Conservation (phyloP, 2,113 vertebrate genomes). For the Myotis davidii region DNA sequence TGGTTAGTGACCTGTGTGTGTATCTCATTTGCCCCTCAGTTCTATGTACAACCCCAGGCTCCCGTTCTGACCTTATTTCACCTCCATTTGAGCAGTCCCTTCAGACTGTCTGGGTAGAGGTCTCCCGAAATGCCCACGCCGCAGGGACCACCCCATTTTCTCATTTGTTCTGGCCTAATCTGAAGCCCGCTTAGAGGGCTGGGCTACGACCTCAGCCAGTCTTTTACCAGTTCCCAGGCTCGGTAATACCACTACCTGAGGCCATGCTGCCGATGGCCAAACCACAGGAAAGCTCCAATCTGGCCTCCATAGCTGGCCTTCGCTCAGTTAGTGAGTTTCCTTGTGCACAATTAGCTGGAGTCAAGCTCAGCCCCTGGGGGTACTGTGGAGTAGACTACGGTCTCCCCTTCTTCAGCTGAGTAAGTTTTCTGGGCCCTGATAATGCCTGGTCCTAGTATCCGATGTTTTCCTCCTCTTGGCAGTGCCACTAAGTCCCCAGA, state of each 20-base stretch:
- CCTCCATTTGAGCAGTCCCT: neutral
- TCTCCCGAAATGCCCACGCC: neutral
- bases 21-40: neutral
- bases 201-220: neutral
- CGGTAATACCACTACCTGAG: neutral
- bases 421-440: neutral
- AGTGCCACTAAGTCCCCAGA: neutral
- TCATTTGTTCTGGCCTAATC: neutral
- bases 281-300: neutral
- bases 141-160: neutral
- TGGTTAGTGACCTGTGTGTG: neutral
- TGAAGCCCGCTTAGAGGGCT: neutral
- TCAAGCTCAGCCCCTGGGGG: neutral
- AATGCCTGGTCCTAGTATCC: neutral
- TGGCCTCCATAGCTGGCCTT: neutral
- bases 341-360: neutral
- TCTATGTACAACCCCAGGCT: neutral
- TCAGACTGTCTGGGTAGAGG: neutral
- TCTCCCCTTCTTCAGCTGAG: neutral
- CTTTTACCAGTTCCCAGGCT: neutral
- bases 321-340: neutral
- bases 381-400: neutral
- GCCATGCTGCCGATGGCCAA: neutral
- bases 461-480: neutral
- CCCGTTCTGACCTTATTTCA: neutral